Base-by-base conservation (phyloP, 1,140 invertebrate genomes). In the Phenacoccus solenopsis region DNA sequence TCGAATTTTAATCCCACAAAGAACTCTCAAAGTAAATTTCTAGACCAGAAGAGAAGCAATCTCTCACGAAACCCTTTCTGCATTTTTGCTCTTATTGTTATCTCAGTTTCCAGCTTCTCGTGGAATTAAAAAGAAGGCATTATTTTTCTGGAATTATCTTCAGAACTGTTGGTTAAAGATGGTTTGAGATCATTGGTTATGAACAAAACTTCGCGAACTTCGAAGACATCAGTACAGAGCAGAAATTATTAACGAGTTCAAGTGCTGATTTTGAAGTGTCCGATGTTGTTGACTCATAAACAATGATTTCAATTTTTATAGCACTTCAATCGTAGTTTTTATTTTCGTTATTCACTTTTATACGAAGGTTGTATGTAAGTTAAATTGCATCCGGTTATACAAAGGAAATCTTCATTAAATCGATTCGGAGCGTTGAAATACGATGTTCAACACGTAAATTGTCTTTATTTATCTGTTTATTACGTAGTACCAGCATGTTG, bases 371-470 rank as follows among this genome's bases (percentile, higher is more conserved):
- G 38, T 49, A 49, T n/a, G 38, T 49, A 49, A 49, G 12, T 49
- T 49, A 49, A 49, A 49, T 49, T 49, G 38, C 38, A 49, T 49
- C 38, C 38, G 5, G 38, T 49, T 49, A 49, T 49, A 49, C 38
- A 49, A 49, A 49, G 38, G 38, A 49, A 49, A 49, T 49, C 38
- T 49, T 49, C 38, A 49, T 49, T 49, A 49, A 49, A 49, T 49
- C 20, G 38, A 49, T 49, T 49, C 38, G 13, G 12, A 49, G 38
- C 38, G 38, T 49, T n/a, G 38, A 49, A 49, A 49, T 49, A 49
- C 20, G 38, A 16, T 49, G 38, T 49, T 49, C 38, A 49, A 49
- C 38, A 49, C 38, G 38, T 49, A 49, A 49, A 49, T 49, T 49
- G 38, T 49, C 38, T 16, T 49, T 49, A 49, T 49, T 49, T 49